A percentile compares a stretch with the other conserved stretches of the same genome.
These are phyloP conservation scores for Pangasius mekongensis DNA, from an alignment of 2,797 vertebrate genomes.

Conservation along the genomic window DNA sequence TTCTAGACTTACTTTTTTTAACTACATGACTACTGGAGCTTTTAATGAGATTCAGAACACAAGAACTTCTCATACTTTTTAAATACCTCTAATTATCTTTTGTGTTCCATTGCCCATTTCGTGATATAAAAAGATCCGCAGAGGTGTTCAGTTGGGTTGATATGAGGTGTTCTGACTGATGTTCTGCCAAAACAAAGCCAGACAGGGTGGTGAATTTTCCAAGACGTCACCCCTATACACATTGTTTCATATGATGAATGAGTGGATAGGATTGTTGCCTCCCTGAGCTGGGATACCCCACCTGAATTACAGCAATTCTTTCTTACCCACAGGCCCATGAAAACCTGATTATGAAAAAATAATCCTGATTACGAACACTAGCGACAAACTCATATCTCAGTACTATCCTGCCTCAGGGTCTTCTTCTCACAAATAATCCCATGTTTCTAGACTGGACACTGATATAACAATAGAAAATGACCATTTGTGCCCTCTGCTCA, in stretches of 20 bases:
- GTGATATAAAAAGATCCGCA: background rate
- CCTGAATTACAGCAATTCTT: background rate
- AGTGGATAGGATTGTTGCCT: background rate
- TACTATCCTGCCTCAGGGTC: conserved; percentile 45
- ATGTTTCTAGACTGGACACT: conserved; percentile 34
- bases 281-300: background rate
- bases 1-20: background rate
- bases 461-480: conserved; percentile 28
- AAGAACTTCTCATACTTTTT: background rate
- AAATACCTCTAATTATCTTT: background rate
- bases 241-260: background rate
- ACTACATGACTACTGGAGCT: background rate
- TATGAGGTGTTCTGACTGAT: conserved; percentile 6
- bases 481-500: conserved; percentile 8
- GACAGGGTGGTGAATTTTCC: background rate
- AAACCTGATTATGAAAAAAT: background rate
- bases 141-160: background rate
- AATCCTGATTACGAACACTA: background rate
- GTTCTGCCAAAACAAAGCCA: background rate
- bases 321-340: background rate
- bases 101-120: background rate
- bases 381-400: background rate
- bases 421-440: conserved; percentile 54
- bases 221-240: background rate
- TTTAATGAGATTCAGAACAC: background rate